Evolutionary conservation across 64 coral and sea anemone species (phyloP).

Genomic region (Orbicella faveolata): DNA sequence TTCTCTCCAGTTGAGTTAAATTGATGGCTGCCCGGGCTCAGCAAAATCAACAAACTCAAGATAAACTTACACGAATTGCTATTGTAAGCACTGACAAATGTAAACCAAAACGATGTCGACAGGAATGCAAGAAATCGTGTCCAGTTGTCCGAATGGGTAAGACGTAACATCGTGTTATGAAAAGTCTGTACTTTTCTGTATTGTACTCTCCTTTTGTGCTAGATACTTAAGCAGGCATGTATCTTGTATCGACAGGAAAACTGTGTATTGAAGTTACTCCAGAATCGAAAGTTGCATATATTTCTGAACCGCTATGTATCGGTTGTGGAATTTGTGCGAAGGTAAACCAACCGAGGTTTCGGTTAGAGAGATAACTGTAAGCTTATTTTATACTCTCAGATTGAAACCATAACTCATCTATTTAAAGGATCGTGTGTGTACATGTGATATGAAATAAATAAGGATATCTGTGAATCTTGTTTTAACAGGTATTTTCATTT

Average conservation of each 20-base stretch:
- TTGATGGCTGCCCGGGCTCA: conserved; percentile 45
- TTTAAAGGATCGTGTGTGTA: too few species aligned
- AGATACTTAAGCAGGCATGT: neutral
- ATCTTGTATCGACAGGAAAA: conserved; percentile 72
- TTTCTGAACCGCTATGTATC: conserved; percentile 95
- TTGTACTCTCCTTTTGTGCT: neutral
- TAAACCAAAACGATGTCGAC: conserved; percentile 89
- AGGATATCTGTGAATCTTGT: too few species aligned
- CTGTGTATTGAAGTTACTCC: conserved; percentile 87
- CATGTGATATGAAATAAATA: too few species aligned
- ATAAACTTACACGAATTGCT: conserved; percentile 96
- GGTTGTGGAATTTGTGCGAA: conserved; percentile 99
- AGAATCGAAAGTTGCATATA: conserved; percentile 68
- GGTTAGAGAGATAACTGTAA: too few species aligned
- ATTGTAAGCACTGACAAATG: conserved; percentile 93
- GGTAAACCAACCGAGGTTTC: conserved; percentile 38
- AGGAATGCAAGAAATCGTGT: conserved; percentile 97
- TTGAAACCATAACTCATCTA: too few species aligned
- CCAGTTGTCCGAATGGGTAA: conserved; percentile 96
- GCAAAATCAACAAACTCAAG: conserved; percentile 73
- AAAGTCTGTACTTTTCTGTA: neutral
- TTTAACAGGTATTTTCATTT: too few species aligned
- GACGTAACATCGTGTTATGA: neutral
- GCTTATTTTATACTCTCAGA: too few species aligned
- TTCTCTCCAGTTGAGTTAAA: neutral